phyloP scores from a whole-genome alignment of 2,797 vertebrate genomes.

The Petrocephalus schoutedeni region DNA sequence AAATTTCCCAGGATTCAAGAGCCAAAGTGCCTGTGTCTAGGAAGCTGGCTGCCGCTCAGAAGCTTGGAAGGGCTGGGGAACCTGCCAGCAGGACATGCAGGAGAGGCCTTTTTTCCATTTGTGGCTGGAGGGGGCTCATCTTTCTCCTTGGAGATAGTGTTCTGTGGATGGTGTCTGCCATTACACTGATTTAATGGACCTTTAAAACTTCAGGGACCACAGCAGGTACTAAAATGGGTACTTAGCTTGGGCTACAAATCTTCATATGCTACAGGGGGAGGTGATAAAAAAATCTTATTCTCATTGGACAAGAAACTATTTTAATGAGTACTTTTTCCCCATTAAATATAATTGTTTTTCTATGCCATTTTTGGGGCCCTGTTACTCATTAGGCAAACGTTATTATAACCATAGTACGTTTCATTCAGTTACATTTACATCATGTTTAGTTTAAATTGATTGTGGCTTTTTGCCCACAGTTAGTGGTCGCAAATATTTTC shows the following conservation, averaged over 20 bases:
- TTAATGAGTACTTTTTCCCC: background rate
- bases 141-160: background rate
- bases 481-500: background rate
- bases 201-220: slow-evolving; percentile 9
- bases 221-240: slow-evolving; percentile 6
- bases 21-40: background rate
- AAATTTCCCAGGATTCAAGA: background rate
- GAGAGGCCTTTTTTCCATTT: background rate
- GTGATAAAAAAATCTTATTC: background rate
- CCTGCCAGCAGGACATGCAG: background rate
- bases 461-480: background rate
- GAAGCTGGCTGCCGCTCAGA: background rate
- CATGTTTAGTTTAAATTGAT: background rate
- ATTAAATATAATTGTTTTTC: background rate
- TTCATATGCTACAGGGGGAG: background rate
- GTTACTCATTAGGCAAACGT: background rate
- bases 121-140: background rate
- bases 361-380: background rate
- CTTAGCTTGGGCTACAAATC: background rate
- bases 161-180: slow-evolving; percentile 1
- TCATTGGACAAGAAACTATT: background rate
- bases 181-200: slow-evolving; percentile 4
- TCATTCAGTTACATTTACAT: background rate
- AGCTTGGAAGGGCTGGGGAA: background rate
- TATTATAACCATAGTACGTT: background rate